phyloP scores from a whole-genome alignment of 2,797 vertebrate species.

The Micromesistius poutassou region DNA sequence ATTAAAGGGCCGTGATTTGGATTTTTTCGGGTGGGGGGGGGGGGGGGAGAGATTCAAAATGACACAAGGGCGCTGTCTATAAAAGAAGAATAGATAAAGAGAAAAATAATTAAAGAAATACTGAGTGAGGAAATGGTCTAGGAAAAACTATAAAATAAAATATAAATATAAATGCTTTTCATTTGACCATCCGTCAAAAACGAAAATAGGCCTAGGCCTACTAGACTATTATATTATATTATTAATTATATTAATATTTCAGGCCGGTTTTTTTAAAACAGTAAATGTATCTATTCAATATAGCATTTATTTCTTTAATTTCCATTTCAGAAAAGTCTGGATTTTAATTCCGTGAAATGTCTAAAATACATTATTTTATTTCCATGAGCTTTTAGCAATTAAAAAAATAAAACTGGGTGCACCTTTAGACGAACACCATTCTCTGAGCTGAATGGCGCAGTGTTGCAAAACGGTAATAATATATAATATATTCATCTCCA shows the following conservation, averaged over 20 bases:
- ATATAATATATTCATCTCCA: constrained; percentile 79
- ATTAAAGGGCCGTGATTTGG: constrained; percentile 48
- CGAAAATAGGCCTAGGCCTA: too few relatives aligned
- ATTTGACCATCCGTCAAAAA: neutral
- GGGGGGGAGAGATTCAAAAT: constrained; percentile 37
- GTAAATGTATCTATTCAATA: neutral
- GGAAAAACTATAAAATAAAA: constrained; percentile 4
- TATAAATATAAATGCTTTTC: neutral
- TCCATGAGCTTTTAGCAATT: constrained; percentile 69
- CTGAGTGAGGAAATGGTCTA: constrained; percentile 10
- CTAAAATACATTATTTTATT: constrained; percentile 43
- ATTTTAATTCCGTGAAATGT: constrained; percentile 47
- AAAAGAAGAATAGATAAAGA: neutral
- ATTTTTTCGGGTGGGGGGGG: constrained; percentile 1
- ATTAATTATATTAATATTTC: neutral
- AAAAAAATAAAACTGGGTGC: constrained; percentile 55
- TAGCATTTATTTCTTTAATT: neutral
- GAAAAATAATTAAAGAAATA: neutral
- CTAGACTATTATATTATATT: too few relatives aligned
- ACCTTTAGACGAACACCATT: constrained; percentile 70
- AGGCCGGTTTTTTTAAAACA: neutral
- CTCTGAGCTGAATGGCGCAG: constrained; percentile 66
- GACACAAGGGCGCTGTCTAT: constrained; percentile 18
- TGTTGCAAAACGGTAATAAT: constrained; percentile 58
- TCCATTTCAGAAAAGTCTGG: constrained; percentile 37